Evolutionary conservation across 2,797 vertebrate species (phyloP).

Genomic region (Malacoraja senta): DNA sequence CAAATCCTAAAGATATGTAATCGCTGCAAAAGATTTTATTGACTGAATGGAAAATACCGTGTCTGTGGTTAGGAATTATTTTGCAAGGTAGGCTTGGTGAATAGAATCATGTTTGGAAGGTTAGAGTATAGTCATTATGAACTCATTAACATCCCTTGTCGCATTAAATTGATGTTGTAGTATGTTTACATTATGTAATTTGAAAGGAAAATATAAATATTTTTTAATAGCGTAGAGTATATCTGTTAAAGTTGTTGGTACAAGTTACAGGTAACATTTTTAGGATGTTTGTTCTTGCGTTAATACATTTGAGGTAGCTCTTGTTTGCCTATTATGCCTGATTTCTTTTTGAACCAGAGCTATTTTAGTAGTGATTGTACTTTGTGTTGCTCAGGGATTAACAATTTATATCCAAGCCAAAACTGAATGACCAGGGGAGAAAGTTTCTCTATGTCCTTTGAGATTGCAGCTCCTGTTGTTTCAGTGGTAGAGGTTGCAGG

Average conservation of each 20-base stretch:
- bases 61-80: constrained; percentile 11
- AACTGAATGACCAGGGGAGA: not conserved
- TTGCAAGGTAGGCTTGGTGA: constrained; percentile 17
- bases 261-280: not conserved
- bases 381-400: not conserved
- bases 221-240: not conserved
- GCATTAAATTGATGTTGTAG: not conserved
- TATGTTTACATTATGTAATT: not conserved
- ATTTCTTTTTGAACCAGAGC: not conserved
- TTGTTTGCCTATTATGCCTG: not conserved
- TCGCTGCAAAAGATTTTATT: not conserved
- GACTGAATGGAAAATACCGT: constrained; percentile 20
- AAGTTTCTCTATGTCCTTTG: not conserved
- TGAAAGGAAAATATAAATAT: not conserved
- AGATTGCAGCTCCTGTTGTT: not conserved
- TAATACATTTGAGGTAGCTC: not conserved
- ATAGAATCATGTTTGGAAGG: not conserved
- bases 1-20: constrained; percentile 26
- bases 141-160: not conserved
- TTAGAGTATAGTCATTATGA: not conserved
- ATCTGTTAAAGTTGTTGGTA: not conserved
- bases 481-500: not conserved
- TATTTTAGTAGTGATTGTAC: not conserved
- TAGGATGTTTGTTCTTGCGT: not conserved
- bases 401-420: too few species aligned